Evolutionary conservation across 2,888 invertebrate species (phyloP).

Genomic region (Caenorhabditis macrosperma): DNA sequence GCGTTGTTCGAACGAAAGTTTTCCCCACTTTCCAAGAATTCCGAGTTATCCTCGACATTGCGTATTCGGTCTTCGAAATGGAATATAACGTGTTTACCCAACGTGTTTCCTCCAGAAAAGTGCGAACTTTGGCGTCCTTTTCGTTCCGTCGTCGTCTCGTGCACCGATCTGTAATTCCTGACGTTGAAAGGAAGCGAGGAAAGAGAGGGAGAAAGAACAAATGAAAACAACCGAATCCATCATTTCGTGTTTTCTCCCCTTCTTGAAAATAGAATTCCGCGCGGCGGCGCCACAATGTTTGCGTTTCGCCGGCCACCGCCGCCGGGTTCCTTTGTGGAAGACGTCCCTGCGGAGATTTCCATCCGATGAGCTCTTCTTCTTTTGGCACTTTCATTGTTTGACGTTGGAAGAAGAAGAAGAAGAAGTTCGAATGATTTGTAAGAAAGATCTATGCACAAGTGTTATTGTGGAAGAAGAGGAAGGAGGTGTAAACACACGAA

Average conservation of each 20-base stretch:
- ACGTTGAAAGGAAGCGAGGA: neutral
- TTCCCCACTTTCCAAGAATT: no score
- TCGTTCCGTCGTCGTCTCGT: neutral
- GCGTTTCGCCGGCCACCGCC: neutral
- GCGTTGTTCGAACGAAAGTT: no score
- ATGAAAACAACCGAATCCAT: constrained; percentile 44
- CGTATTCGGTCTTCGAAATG: neutral
- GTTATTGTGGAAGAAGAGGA: neutral
- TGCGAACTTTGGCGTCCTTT: no score
- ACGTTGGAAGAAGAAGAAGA: neutral
- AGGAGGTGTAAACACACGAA: constrained; percentile 27
- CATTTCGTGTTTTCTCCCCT: constrained; percentile 2
- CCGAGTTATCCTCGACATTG: no score
- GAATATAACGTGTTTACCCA: neutral
- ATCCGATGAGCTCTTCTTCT: neutral
- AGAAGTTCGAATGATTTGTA: neutral
- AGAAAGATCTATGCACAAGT: neutral
- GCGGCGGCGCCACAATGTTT: neutral
- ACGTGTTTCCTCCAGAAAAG: neutral
- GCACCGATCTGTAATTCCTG: constrained; percentile 38
- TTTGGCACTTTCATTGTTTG: neutral
- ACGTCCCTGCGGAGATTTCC: neutral
- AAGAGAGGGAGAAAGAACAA: neutral
- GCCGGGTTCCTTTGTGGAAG: neutral
- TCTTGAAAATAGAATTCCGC: constrained; percentile 32